A percentile compares a stretch with the other conserved stretches of the same genome.
phyloP scores from a whole-genome alignment of 2,888 invertebrate genomes.

The Tachina grossa region DNA sequence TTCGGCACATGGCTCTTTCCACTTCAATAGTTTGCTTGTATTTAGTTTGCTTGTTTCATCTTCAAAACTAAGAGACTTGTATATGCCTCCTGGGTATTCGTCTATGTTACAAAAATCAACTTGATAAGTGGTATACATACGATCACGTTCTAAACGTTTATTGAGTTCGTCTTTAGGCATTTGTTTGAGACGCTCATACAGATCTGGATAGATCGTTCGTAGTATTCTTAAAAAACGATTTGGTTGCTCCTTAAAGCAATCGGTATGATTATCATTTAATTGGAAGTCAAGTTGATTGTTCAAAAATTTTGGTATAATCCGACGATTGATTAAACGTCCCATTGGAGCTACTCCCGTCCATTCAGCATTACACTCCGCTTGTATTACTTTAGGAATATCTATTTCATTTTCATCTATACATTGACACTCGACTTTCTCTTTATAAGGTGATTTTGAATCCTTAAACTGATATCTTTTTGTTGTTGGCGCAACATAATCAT shows the following conservation, averaged over 20 bases:
- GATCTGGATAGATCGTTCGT: conserved; percentile 84
- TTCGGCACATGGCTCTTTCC: conserved; percentile 76
- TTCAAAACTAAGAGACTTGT: conserved; percentile 76
- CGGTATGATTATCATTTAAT: conserved; percentile 71
- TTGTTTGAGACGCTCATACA: conserved; percentile 84
- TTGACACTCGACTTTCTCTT: conserved; percentile 74
- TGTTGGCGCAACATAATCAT: conserved; percentile 79
- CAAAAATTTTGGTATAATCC: conserved; percentile 77
- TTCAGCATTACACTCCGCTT: conserved; percentile 76
- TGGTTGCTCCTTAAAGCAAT: conserved; percentile 78
- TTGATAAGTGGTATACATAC: conserved; percentile 85
- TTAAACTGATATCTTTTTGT: conserved; percentile 78
- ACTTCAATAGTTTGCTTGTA: conserved; percentile 73
- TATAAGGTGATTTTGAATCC: conserved; percentile 11
- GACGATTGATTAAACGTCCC: conserved; percentile 79
- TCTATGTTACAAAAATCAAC: conserved; percentile 83
- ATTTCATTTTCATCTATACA: conserved; percentile 75
- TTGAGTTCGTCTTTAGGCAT: conserved; percentile 84
- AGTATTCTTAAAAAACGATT: conserved; percentile 81
- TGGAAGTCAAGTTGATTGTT: conserved; percentile 75
- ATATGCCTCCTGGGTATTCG: conserved; percentile 80
- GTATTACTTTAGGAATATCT: conserved; percentile 73
- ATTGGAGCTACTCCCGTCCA: conserved; percentile 82
- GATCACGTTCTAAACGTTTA: conserved; percentile 84
- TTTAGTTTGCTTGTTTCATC: conserved; percentile 75